Evolutionary conservation across 2,113 vertebrate genomes (phyloP).

Genomic region (Chroicocephalus ridibundus): DNA sequence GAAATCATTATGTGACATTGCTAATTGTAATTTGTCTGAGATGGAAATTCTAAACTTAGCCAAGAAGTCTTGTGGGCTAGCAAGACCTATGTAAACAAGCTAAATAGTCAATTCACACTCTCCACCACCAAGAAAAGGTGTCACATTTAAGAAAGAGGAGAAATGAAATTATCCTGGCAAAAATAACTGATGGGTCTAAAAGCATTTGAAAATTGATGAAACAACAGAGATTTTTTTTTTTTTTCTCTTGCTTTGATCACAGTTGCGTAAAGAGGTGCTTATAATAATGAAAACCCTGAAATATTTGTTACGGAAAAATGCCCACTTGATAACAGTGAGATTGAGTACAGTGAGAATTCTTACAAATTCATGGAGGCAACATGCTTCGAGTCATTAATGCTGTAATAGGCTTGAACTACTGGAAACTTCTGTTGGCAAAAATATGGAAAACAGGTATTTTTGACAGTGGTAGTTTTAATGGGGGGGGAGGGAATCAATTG

Average conservation of each 20-base stretch:
- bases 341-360: background rate
- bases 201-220: background rate
- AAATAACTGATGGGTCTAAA: background rate
- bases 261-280: background rate
- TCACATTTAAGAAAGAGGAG: background rate
- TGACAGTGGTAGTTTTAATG: background rate
- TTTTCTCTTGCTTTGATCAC: background rate
- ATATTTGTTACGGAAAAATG: background rate
- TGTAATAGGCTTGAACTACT: background rate
- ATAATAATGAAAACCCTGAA: background rate
- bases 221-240: background rate
- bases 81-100: background rate
- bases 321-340: background rate
- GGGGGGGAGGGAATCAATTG: accelerated
- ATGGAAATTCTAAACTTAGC: background rate
- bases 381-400: background rate
- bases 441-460: background rate
- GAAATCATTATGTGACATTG: background rate
- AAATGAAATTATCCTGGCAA: background rate
- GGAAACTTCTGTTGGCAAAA: background rate
- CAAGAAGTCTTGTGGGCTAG: background rate
- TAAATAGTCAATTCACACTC: background rate
- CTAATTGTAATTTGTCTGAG: background rate
- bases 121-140: background rate
- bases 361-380: background rate